Base-by-base conservation (phyloP, 2,888 invertebrate species). In the Synanthedon vespiformis region DNA sequence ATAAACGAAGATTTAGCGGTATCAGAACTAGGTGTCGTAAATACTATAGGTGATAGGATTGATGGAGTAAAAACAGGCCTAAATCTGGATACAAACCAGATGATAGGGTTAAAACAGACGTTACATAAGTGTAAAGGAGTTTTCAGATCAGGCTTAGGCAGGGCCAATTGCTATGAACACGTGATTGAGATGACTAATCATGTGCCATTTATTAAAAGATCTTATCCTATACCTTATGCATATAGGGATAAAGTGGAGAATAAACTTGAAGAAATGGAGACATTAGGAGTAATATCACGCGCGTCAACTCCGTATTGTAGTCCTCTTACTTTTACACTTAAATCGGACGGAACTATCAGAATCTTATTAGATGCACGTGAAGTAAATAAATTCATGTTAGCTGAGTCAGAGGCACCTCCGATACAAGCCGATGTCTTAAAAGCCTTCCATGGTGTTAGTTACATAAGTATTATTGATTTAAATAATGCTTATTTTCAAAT, bases 401-500 rank as follows among this genome's bases (percentile, higher is more conserved):
- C 54, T 0, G 58, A 58, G 5, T 40, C 57, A 0, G 59, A 56
- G 16, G 8, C 57, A 58, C 16, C 16, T 2, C 16, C 16, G 2
- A 16, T 16, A 16, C 16, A 16, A 16, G 2, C 16, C 2, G 16
- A 16, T 40, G 53, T 61, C 1, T 40, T 57, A 40, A 56, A 59
- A 13, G 54, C 55, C 0, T 60, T 57, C 34, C 52, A 57, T 50
- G 58, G 57, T 0, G 55, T 27, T 0, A 59, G 53, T 4, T 57
- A 16, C 16, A 59, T 59, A 14, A 58, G 49, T 10, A n/a, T 52
- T 1, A 50, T 61, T 4, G 58, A 58, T 53, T 41, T 61, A 16
- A 61, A 59, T 52, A 59, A 61, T 49, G 58, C 60, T 0, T 58
- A 61, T 14, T 61, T 57, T 18, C 60, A 60, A 44, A 57, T 62